A percentile compares a stretch with the other conserved stretches of the same genome.
Evolutionary conservation across 2,888 invertebrate species (phyloP).

Genomic region (Agrypnus murinus): DNA sequence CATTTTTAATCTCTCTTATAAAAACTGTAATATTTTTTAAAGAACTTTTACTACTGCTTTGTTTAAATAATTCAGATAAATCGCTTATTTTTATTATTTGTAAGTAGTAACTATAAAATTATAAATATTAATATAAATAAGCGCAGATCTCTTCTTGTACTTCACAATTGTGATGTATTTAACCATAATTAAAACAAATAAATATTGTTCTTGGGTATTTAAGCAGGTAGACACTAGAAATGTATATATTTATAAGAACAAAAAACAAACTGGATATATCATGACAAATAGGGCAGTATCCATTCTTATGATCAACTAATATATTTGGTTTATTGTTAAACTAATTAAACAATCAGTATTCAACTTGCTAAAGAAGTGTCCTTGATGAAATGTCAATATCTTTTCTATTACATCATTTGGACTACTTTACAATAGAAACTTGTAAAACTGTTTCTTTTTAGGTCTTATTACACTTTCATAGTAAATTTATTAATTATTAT

Average conservation of each 20-base stretch:
- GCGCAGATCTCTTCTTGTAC: constrained; percentile 29
- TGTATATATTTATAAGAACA: constrained; percentile 48
- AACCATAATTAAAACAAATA: constrained; percentile 48
- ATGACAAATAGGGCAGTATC: constrained; percentile 39
- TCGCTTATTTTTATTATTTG: too few species aligned
- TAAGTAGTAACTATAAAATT: too few species aligned
- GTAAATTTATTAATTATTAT: constrained; percentile 10
- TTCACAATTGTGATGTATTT: constrained; percentile 47
- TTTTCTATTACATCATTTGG: constrained; percentile 9
- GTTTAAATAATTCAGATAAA: too few species aligned
- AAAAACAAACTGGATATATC: constrained; percentile 33
- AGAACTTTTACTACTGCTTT: too few species aligned
- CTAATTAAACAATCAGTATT: constrained; percentile 10
- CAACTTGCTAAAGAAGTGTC: constrained; percentile 20
- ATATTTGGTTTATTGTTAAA: constrained; percentile 2
- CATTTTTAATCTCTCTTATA: too few species aligned
- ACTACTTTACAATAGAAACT: constrained; percentile 16
- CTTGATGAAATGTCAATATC: constrained; percentile 22
- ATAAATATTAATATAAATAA: background rate
- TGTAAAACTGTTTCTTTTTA: background rate
- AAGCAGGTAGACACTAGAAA: constrained; percentile 49
- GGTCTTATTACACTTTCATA: constrained; percentile 17
- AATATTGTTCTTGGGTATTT: constrained; percentile 52
- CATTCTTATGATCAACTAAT: constrained; percentile 36
- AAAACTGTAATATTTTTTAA: constrained; percentile 4